phyloP scores from a whole-genome alignment of 30 jellyfish, hydroid and myxozoan genomes.

The Hydractinia symbiolongicarpus region DNA sequence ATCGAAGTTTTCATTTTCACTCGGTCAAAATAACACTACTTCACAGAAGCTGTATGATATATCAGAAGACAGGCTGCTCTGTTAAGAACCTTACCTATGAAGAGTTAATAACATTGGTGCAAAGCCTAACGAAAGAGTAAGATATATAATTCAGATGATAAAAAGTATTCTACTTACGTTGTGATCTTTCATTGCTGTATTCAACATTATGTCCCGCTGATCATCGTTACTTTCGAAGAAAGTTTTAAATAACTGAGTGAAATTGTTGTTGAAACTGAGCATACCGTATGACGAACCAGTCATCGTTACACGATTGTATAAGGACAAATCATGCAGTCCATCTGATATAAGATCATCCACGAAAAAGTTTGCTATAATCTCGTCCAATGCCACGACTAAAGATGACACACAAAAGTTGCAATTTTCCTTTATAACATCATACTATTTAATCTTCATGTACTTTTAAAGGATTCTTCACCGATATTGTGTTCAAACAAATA shows the following conservation, averaged over 20 bases:
- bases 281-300: constrained; percentile 8
- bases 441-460: too few relatives aligned
- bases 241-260: constrained; percentile 12
- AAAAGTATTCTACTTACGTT: background rate
- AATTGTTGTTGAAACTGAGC: constrained; percentile 18
- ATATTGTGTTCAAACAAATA: too few relatives aligned
- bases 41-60: too few relatives aligned
- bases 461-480: too few relatives aligned
- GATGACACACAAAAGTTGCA: background rate
- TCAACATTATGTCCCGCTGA: constrained; percentile 12
- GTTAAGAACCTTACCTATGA: background rate
- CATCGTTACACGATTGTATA: background rate
- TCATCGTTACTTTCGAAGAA: constrained; percentile 21
- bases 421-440: too few relatives aligned
- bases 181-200: background rate
- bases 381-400: constrained; percentile 15
- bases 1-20: too few relatives aligned
- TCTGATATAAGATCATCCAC: background rate
- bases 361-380: constrained; percentile 4
- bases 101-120: background rate
- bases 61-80: background rate
- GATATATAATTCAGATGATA: background rate
- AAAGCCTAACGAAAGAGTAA: background rate
- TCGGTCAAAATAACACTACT: too few relatives aligned
- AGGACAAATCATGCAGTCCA: background rate